These are phyloP conservation scores for Peromyscus maniculatus DNA, from an alignment of 2,113 vertebrate genomes.

Conservation along the genomic window DNA sequence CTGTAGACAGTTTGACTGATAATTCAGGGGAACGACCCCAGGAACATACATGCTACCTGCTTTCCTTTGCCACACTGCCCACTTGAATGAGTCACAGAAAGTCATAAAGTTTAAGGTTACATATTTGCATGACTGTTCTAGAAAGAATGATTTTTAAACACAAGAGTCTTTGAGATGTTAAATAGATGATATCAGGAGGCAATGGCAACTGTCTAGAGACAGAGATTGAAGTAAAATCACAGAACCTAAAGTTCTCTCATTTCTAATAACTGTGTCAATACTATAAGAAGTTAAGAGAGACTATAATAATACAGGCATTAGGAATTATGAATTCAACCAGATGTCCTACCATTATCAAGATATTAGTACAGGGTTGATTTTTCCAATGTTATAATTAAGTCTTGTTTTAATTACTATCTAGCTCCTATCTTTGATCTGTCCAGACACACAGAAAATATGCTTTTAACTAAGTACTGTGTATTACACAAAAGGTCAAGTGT, in stretches of 20 bases:
- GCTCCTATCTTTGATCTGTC: neutral
- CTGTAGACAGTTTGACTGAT: too few species aligned
- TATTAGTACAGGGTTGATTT: neutral
- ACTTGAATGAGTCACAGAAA: neutral
- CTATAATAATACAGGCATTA: neutral
- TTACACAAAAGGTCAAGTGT: neutral
- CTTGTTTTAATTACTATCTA: neutral
- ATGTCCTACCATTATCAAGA: neutral
- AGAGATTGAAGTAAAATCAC: neutral
- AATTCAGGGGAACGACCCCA: too few species aligned
- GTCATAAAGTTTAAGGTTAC: neutral
- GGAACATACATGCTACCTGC: too few species aligned
- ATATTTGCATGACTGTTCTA: neutral
- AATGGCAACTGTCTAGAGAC: neutral
- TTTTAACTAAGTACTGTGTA: neutral
- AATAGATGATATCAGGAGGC: neutral
- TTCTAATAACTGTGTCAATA: too few species aligned
- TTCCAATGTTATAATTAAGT: neutral
- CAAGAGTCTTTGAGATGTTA: neutral
- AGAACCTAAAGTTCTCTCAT: neutral
- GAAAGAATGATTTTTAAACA: neutral
- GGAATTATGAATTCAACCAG: neutral
- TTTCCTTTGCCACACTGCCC: too few species aligned
- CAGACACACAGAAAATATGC: neutral
- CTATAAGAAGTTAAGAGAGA: neutral